Base-by-base conservation (phyloP, 2,888 invertebrate genomes). In the Oscheius sp. region DNA sequence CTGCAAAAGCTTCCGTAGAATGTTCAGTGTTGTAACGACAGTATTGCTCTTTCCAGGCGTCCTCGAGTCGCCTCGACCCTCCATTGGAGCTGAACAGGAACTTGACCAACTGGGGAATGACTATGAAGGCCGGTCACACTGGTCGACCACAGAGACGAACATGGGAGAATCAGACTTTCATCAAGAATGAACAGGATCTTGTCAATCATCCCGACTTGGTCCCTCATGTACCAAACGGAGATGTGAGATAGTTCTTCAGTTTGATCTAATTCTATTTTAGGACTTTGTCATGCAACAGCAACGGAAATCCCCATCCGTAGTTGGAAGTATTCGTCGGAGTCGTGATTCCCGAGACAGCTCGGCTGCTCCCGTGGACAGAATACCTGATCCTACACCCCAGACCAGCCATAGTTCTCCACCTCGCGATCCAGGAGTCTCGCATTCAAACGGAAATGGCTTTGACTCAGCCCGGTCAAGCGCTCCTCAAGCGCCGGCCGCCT, bases 51-150 rank as follows among this genome's bases (percentile, higher is more conserved):
- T 66, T 53, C 32, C 53, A 75, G 75, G 63, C 75, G 7, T 70
- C 63, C 13, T 71, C 79, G 5, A 84, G 80, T 58, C 76, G 85
- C 2, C 65, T 85, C 35, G 89, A 89, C 70, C 89, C 89, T 7
- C 79, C 84, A 9, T 76, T 88, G 53, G 89, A 89, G 68, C 73
- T 89, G 62, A 86, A 85, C 68, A 65, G 87, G 58, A 87, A 88
- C 66, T 73, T 89, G 51, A 87, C 88, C n/a, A 89, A 87, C 75
- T 89, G 89, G 89, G 88, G 88, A 65, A 81, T 88, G 79, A 79
- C 82, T 4, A 62, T 70, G 70, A 74, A 73, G 47, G 66, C 66
- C 9, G 70, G 60, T 0, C 60, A 70, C 32, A 48, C 59, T n/a
- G 42, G 55, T 5, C 66, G 82, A 53, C 75, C 81, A 1, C 83